Percentiles rank a stretch among this genome's conserved stretches.
These are phyloP conservation scores for Erinaceus europaeus DNA, from an alignment of 2,113 vertebrate species.

Conservation along the genomic window DNA sequence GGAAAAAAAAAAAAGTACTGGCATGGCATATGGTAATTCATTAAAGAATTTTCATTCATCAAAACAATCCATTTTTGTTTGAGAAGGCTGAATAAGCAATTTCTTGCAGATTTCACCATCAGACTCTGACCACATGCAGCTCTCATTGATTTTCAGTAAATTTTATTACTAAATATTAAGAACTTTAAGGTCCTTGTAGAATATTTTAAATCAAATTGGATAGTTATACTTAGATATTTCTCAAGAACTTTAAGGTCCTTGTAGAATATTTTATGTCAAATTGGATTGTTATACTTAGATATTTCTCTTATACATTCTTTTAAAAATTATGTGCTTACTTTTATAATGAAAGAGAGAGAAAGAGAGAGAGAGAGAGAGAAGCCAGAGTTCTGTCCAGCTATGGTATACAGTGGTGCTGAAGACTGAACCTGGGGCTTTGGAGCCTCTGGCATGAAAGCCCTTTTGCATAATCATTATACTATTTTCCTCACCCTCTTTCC, in stretches of 20 bases:
- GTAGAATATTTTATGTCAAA: conserved; percentile 70
- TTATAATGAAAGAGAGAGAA: too few relatives aligned
- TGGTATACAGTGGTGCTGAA: too few relatives aligned
- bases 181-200: conserved; percentile 62
- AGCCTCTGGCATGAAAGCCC: too few relatives aligned
- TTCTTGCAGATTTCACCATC: conserved; percentile 80
- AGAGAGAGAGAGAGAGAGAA: too few relatives aligned
- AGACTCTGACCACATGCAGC: conserved; percentile 75
- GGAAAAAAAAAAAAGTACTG: conserved; percentile 82
- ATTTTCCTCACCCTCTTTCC: too few relatives aligned
- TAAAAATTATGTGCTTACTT: too few relatives aligned
- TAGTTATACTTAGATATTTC: conserved; percentile 38
- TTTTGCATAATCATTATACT: too few relatives aligned
- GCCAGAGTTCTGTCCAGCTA: too few relatives aligned
- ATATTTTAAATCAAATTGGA: conserved; percentile 64
- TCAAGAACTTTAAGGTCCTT: conserved; percentile 63
- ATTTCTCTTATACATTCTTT: too few relatives aligned
- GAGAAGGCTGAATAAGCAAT: conserved; percentile 82
- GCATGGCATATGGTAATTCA: conserved; percentile 81
- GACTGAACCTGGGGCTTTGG: too few relatives aligned
- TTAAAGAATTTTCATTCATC: conserved; percentile 83
- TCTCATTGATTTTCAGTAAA: conserved; percentile 72
- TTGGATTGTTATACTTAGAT: conserved; percentile 13
- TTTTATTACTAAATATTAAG: conserved; percentile 78
- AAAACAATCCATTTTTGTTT: conserved; percentile 85